These are phyloP conservation scores for Venturia canescens DNA, from an alignment of 1,140 invertebrate genomes.

Conservation along the genomic window DNA sequence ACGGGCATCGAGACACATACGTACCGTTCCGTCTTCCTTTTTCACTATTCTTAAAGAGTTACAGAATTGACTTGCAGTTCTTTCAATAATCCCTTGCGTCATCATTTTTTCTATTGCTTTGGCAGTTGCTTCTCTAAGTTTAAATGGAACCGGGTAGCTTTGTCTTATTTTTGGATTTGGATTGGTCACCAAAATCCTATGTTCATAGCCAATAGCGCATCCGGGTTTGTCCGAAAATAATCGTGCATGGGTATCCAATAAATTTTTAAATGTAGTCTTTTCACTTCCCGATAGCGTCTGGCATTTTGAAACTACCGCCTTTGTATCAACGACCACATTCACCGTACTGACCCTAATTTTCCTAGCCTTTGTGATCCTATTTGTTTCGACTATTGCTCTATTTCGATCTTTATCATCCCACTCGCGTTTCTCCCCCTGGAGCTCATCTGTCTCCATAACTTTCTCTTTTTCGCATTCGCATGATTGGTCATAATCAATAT, in stretches of 20 bases:
- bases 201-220: background rate
- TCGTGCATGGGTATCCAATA: background rate
- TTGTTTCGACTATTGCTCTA: background rate
- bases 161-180: background rate
- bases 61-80: too few relatives aligned
- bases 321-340: background rate
- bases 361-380: too few relatives aligned
- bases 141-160: background rate
- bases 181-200: background rate
- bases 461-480: background rate
- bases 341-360: too few relatives aligned
- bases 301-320: background rate
- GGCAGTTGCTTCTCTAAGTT: background rate
- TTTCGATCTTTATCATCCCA: too few relatives aligned
- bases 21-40: too few relatives aligned
- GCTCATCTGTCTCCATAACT: background rate
- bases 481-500: too few relatives aligned
- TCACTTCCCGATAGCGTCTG: background rate
- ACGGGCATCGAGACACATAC: too few relatives aligned
- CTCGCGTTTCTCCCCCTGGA: background rate
- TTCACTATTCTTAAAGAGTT: too few relatives aligned
- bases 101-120: background rate
- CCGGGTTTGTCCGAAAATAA: background rate
- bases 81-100: too few relatives aligned
- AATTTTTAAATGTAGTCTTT: background rate